A percentile compares a stretch with the other conserved stretches of the same genome.
Conservation (phyloP, 2,113 vertebrate genomes). For the Aramus guarauna region DNA sequence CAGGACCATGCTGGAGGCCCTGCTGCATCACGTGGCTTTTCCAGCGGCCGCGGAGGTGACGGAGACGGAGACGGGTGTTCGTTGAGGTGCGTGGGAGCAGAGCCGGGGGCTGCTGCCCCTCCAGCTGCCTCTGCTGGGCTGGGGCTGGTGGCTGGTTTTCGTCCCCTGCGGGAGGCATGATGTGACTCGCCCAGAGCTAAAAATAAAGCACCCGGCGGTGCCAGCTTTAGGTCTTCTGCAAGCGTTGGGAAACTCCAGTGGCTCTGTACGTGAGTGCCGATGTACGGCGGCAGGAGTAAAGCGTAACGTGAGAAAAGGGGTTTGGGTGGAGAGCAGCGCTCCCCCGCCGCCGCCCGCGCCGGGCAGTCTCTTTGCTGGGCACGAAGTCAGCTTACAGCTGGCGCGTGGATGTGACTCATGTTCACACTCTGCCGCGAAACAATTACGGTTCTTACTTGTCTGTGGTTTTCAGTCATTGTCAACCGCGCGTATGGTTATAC, state of each 20-base stretch:
- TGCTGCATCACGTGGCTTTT: background rate
- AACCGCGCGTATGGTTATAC: background rate
- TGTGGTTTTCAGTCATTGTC: background rate
- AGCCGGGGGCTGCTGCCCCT: background rate
- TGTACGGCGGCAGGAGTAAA: background rate
- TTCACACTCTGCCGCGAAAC: background rate
- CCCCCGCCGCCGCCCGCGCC: background rate
- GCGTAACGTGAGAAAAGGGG: background rate
- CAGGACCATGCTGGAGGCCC: background rate
- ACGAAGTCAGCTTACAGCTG: background rate
- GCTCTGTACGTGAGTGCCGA: fast-evolving
- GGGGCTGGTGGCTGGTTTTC: background rate
- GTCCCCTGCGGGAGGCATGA: background rate
- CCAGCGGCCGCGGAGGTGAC: background rate
- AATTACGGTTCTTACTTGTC: background rate
- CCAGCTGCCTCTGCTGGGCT: background rate
- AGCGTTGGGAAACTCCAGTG: fast-evolving
- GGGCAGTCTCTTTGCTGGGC: background rate
- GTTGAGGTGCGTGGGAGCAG: background rate
- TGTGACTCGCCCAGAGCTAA: background rate
- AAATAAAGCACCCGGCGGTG: background rate
- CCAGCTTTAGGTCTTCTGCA: background rate
- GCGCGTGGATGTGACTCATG: background rate
- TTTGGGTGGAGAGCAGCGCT: background rate
- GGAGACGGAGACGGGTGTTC: background rate